These are phyloP conservation scores for Myrmophylax atrothorax DNA, from an alignment of 2,113 vertebrate genomes.

Conservation along the genomic window DNA sequence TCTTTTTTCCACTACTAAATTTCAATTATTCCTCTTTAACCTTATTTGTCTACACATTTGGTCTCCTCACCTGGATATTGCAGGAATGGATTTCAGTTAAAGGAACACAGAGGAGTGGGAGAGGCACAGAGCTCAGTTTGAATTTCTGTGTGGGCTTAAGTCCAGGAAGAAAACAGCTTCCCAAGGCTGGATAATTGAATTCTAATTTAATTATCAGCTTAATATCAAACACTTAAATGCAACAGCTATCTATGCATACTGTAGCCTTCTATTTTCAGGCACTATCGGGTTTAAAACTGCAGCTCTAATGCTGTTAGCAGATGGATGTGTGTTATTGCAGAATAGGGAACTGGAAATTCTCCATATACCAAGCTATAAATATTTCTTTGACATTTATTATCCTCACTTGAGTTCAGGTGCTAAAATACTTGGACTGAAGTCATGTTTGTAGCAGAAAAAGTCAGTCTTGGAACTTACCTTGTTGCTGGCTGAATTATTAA, in stretches of 20 bases:
- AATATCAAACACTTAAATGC: slow-evolving; percentile 62
- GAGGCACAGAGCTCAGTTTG: slow-evolving; percentile 8
- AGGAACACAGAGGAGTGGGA: slow-evolving; percentile 6
- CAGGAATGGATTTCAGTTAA: slow-evolving; percentile 27
- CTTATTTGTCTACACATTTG: not conserved
- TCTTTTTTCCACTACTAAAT: slow-evolving; percentile 24
- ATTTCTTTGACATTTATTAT: slow-evolving; percentile 93
- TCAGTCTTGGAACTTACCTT: slow-evolving; percentile 68
- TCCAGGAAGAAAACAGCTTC: slow-evolving; percentile 28
- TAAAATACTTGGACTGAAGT: slow-evolving; percentile 88
- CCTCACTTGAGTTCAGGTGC: slow-evolving; percentile 92
- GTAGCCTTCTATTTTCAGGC: slow-evolving; percentile 80
- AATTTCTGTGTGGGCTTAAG: slow-evolving; percentile 35
- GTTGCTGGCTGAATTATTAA: slow-evolving; percentile 74
- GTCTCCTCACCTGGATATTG: not conserved
- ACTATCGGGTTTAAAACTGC: slow-evolving; percentile 54
- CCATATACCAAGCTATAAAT: slow-evolving; percentile 93
- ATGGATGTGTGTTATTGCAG: slow-evolving; percentile 88
- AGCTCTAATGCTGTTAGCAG: slow-evolving; percentile 90
- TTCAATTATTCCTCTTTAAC: not conserved
- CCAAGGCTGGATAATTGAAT: slow-evolving; percentile 55
- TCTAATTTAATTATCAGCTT: slow-evolving; percentile 69
- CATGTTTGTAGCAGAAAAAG: slow-evolving; percentile 75
- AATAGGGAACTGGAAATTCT: slow-evolving; percentile 91
- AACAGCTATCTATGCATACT: slow-evolving; percentile 37